A percentile compares a stretch with the other conserved stretches of the same genome.
These are phyloP conservation scores for Shargacucullia verbasci DNA, from an alignment of 2,888 invertebrate species.

Conservation along the genomic window DNA sequence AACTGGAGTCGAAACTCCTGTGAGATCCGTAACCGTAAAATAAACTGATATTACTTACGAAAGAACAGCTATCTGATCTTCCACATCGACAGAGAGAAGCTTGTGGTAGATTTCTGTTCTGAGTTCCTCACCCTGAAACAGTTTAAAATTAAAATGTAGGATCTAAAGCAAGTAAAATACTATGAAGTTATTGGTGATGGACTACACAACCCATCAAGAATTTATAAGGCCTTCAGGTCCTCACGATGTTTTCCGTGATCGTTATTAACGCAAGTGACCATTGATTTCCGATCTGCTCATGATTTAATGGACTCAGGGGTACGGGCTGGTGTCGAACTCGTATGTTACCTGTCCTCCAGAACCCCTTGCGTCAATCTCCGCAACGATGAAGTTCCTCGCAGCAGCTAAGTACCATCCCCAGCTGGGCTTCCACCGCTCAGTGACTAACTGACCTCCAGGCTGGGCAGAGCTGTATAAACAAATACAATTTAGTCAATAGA, in stretches of 20 bases:
- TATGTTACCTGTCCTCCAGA: slow-evolving; percentile 91
- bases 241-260: no score
- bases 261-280: no score
- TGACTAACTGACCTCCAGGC: slow-evolving; percentile 95
- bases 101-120: slow-evolving; percentile 93
- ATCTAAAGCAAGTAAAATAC: no score
- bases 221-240: no score
- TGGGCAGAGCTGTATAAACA: slow-evolving; percentile 70
- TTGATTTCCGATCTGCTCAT: no score
- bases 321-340: no score
- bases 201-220: no score
- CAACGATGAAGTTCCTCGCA: slow-evolving; percentile 95
- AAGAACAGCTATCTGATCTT: slow-evolving; percentile 92
- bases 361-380: slow-evolving; percentile 96
- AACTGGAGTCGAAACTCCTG: no score
- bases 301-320: no score
- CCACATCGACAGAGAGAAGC: slow-evolving; percentile 92
- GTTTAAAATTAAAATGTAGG: slow-evolving; percentile 1
- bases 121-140: slow-evolving; percentile 92
- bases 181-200: no score
- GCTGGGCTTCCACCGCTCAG: slow-evolving; percentile 93
- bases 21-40: no score
- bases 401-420: slow-evolving; percentile 96
- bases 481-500: neutral
- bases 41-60: slow-evolving; percentile 81